These are phyloP conservation scores for Zoanthus sansibaricus DNA, from an alignment of 92 coral and sea anemone genomes.

Conservation along the genomic window DNA sequence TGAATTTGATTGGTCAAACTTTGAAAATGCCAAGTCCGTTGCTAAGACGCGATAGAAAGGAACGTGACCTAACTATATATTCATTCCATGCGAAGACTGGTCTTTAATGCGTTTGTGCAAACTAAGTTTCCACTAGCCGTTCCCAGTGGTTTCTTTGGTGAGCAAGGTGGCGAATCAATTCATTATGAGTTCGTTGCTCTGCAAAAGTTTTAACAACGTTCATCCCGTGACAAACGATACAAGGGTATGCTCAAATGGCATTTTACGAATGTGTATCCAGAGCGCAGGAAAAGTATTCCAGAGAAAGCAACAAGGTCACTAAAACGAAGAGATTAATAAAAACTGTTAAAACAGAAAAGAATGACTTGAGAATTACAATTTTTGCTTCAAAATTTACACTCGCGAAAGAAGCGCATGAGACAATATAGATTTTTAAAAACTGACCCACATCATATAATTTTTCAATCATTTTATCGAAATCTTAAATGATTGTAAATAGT, in stretches of 20 bases:
- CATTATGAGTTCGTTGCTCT: not conserved
- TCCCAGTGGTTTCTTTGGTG: not conserved
- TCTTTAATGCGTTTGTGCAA: not conserved
- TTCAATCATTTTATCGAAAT: no score
- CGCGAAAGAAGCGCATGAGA: no score
- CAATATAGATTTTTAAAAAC: no score
- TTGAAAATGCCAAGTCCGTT: not conserved
- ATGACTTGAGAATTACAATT: no score
- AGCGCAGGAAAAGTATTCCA: no score
- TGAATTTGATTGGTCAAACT: not conserved
- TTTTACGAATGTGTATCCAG: not conserved
- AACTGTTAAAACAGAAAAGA: no score
- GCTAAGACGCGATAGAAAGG: not conserved
- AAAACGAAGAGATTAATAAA: no score
- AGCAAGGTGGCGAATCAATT: no score
- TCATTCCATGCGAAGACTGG: not conserved
- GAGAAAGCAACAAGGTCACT: no score
- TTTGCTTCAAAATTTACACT: no score
- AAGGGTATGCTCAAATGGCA: not conserved
- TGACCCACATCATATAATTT: no score
- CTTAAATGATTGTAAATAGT: no score
- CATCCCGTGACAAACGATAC: not conserved
- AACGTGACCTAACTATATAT: not conserved
- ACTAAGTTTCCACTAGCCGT: not conserved
- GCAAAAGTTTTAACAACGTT: not conserved